Base-by-base conservation (phyloP, 2,888 invertebrate genomes). In the Xanthorhoe designata region DNA sequence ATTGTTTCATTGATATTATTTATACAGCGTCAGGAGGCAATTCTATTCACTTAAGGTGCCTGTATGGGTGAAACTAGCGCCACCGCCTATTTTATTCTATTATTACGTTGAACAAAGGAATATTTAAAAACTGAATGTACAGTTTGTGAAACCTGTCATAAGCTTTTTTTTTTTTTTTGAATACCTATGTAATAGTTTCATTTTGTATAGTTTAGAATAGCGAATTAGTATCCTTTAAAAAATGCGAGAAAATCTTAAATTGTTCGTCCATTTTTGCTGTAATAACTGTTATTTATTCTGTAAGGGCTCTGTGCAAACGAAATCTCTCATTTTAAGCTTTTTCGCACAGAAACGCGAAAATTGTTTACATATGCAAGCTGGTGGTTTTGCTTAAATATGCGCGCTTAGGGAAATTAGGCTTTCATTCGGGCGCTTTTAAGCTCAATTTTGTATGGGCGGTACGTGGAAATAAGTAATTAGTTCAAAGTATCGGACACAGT, bases 301-400 rank as follows among this genome's bases (percentile, higher is more conserved):
- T 42, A 13, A 9, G 10, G 13, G 13, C 38, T 13, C 38, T 47
- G 15, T 47, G 15, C 15, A 47, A 47, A 47, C 47, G 47, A 47
- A 47, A 8, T 17, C 15, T 8, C 15, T 17, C 53, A 68, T 71
- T 61, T 59, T 52, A 69, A 63, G 65, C 65, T 64, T 66, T 64
- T 66, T 66, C 69, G 56, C 67, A 66, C 60, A 64, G 69, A 7
- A 15, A 17, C 66, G 69, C 50, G 69, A 69, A 71, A 69, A 69
- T 68, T 69, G 71, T 71, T 67, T 71, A 69, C 67, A 65, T 69
- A 68, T 71, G 71, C 68, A 47, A 15, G 47, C 47, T 47, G 47
- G 17, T 13, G 69, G 71, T 65, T 71, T 62, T 17, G 47, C 53
- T 58, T 5, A 58, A 56, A 29, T 51, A 45, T 42, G 42, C 38